A percentile compares a stretch with the other conserved stretches of the same genome.
Conservation (phyloP, 2,113 vertebrate species). For the Pseudopodoces humilis region DNA sequence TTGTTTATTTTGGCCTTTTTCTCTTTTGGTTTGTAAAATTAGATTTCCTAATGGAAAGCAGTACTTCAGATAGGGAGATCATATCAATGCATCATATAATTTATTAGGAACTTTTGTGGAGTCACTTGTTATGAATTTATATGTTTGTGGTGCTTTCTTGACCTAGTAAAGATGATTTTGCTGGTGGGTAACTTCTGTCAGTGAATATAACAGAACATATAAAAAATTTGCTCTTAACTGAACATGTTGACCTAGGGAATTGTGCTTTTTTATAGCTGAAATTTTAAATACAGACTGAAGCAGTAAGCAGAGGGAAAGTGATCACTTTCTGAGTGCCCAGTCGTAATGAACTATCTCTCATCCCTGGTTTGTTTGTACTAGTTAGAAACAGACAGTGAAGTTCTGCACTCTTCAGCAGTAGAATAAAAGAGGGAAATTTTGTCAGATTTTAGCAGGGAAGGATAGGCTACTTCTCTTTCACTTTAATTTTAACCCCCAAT, state of each 20-base stretch:
- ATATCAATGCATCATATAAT: neutral
- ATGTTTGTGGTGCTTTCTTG: neutral
- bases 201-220: neutral
- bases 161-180: neutral
- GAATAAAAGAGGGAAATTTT: neutral
- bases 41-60: neutral
- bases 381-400: neutral
- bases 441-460: neutral
- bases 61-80: neutral
- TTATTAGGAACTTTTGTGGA: neutral
- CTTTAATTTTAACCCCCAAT: neutral
- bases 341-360: neutral
- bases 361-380: neutral
- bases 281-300: neutral
- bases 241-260: neutral
- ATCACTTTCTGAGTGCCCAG: neutral
- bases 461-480: neutral
- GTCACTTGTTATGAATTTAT: neutral
- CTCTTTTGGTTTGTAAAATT: neutral
- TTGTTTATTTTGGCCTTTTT: neutral
- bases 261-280: neutral
- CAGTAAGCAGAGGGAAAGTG: neutral
- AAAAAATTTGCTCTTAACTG: neutral
- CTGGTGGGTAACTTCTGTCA: neutral
- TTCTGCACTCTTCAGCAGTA: neutral